Percentiles rank a stretch among this genome's conserved stretches.
phyloP scores from a whole-genome alignment of 2,888 invertebrate species.

The Halocaridina rubra region DNA sequence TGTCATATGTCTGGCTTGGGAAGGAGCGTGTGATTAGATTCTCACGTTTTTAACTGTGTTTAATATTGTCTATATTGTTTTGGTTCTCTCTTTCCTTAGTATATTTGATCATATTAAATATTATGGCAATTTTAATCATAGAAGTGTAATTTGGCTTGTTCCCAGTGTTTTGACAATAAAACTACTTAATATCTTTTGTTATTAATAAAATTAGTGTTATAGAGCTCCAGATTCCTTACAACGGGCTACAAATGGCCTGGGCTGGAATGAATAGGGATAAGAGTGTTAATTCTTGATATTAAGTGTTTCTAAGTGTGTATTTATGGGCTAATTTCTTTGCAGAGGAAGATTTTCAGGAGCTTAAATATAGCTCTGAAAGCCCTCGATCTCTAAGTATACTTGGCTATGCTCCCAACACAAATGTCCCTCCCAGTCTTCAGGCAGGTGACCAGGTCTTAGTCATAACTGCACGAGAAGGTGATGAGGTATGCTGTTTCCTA shows the following conservation, averaged over 20 bases:
- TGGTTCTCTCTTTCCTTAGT: no score
- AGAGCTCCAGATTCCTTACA: no score
- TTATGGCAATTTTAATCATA: no score
- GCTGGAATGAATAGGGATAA: neutral
- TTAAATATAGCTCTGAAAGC: constrained; percentile 74
- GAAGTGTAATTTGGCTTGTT: no score
- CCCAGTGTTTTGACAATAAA: no score
- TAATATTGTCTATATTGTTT: no score
- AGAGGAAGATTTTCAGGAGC: constrained; percentile 72
- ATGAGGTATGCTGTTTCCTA: constrained; percentile 67
- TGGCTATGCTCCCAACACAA: constrained; percentile 75
- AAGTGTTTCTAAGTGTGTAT: neutral
- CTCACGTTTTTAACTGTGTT: no score
- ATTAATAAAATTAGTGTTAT: no score
- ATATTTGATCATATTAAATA: no score
- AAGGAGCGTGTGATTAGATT: no score
- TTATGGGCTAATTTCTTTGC: constrained; percentile 51
- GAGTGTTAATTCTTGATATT: neutral
- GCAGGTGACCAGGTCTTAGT: constrained; percentile 72
- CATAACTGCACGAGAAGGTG: constrained; percentile 68
- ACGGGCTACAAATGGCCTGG: neutral
- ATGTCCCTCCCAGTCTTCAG: constrained; percentile 73
- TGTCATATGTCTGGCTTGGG: no score
- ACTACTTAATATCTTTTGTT: no score
- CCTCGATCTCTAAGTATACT: constrained; percentile 75